Evolutionary conservation across 2,888 invertebrate genomes (phyloP), one percentile per base, ranked within the genome.

Genomic region (Troides helena): DNA sequence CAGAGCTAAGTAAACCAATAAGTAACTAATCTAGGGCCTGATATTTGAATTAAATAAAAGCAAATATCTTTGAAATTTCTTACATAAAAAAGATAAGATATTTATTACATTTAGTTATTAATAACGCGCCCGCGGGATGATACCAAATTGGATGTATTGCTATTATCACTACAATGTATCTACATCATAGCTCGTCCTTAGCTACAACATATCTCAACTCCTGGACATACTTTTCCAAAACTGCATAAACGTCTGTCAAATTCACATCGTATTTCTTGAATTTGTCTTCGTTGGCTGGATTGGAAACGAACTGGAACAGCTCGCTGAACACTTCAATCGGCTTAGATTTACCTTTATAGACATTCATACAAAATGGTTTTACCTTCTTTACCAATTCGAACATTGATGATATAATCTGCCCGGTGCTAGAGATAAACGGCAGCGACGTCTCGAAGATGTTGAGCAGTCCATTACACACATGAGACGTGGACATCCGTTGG

Each of bases 391-490:
- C 62, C 1, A 88, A 72, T 0, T 86, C 82, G 4, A 88, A 75
- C 57, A 89, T 76, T 0, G 83, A 77, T 1, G 75, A 61, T 1
- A 83, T 72, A 0, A 83, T 57, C 2, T 81, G 75, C 21, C 79
- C 78, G 8, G 82, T 78, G 2, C 80, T 74, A 0, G 73, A 74
- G 18, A 75, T 76, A 43, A 79, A 80, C 0, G 80, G 72, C 79
- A 83, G 84, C 0, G 81, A 73, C 0, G 75, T 73, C 58, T 75
- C 74, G 62, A 89, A 85, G 23, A 90, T 82, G 8, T 86, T 81
- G 0, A 90, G 66, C 17, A 92, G 70, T 0, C 90, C 90, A 50
- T 85, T 81, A 56, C 92, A 92, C 0, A 87, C 79, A 0, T 70
- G 70, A 0, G 82, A 74, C 0, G 84, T 85, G 0, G 84, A 80